A percentile compares a stretch with the other conserved stretches of the same genome.
Conservation (phyloP, 2,113 vertebrate species). For the Mustela nigripes region DNA sequence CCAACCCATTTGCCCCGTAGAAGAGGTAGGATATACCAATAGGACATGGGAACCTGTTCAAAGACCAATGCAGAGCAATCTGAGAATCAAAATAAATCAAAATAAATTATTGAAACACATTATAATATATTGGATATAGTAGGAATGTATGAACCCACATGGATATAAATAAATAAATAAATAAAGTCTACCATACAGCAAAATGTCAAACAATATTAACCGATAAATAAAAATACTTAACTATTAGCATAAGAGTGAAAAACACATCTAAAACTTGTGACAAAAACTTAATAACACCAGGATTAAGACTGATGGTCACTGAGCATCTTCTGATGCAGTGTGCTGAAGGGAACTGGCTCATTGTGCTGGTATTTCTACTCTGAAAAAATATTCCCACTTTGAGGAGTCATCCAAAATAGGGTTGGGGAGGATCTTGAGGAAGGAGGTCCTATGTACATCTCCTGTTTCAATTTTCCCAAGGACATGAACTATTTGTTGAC, state of each 20-base stretch:
- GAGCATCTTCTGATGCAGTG: neutral
- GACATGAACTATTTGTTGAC: neutral
- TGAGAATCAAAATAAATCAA: neutral
- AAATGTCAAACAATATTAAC: neutral
- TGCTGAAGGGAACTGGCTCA: fast-evolving
- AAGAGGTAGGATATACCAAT: neutral
- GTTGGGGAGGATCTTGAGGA: neutral
- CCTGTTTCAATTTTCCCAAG: neutral
- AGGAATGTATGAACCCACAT: neutral
- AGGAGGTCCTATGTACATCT: neutral
- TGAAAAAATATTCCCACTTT: neutral
- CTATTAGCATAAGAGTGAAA: neutral
- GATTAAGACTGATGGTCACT: neutral
- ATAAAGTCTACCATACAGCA: neutral
- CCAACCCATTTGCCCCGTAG: neutral
- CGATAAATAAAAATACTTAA: neutral
- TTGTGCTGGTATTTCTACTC: neutral
- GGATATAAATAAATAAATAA: neutral
- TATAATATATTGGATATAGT: neutral
- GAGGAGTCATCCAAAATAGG: neutral
- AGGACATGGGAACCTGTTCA: neutral
- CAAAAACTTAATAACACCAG: neutral
- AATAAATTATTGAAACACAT: neutral
- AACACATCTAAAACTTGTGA: neutral
- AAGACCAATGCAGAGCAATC: neutral